These are phyloP conservation scores for Noctua pronuba DNA, from an alignment of 2,888 invertebrate species.

Conservation along the genomic window DNA sequence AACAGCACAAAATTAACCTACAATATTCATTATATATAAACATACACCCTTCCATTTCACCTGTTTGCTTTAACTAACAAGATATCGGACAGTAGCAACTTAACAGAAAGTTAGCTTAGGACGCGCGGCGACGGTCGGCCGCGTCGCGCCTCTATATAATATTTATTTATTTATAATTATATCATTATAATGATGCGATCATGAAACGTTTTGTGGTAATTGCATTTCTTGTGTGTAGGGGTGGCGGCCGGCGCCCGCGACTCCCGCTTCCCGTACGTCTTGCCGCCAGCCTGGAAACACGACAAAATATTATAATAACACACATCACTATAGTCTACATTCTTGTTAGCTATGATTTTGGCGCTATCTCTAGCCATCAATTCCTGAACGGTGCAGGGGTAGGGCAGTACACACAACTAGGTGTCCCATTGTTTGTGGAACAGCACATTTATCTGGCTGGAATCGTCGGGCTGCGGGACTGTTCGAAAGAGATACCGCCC, in stretches of 20 bases:
- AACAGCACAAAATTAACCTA: slow-evolving; percentile 90
- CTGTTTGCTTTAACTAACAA: slow-evolving; percentile 77
- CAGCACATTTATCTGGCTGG: neutral
- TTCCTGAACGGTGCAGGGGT: neutral
- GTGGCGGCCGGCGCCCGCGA: slow-evolving; percentile 78
- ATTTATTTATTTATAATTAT: slow-evolving; percentile 71
- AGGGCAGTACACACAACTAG: neutral
- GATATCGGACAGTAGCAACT: slow-evolving; percentile 84
- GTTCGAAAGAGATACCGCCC: too few species aligned
- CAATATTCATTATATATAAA: slow-evolving; percentile 89
- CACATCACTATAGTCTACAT: too few species aligned
- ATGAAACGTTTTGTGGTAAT: slow-evolving; percentile 85
- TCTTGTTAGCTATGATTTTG: too few species aligned
- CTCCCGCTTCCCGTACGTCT: slow-evolving; percentile 73
- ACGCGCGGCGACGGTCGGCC: slow-evolving; percentile 58
- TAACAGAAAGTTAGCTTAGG: slow-evolving; percentile 83
- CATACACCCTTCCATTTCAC: slow-evolving; percentile 87
- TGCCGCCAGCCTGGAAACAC: slow-evolving; percentile 80
- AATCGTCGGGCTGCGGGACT: too few species aligned
- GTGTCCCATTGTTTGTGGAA: neutral
- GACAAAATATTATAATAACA: neutral
- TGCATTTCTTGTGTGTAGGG: slow-evolving; percentile 81
- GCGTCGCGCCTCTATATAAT: slow-evolving; percentile 68
- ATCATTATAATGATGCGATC: slow-evolving; percentile 81
- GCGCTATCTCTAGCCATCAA: neutral